A percentile compares a stretch with the other conserved stretches of the same genome.
phyloP scores from a whole-genome alignment of 2,797 vertebrate species.

The Neosilurus mollespiculum region DNA sequence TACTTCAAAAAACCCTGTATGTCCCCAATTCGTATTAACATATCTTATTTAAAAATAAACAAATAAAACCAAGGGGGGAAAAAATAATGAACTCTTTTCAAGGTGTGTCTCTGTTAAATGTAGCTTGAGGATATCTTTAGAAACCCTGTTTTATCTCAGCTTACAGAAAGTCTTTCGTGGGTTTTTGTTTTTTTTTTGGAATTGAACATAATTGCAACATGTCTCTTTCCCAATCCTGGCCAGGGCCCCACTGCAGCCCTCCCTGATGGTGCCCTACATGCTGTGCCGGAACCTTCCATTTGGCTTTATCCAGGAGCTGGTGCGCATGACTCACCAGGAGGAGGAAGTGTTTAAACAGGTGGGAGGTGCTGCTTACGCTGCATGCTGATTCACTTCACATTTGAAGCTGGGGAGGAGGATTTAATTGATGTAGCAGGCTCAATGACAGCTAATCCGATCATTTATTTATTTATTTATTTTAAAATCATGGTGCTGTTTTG shows the following conservation, averaged over 20 bases:
- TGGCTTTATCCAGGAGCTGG: constrained; percentile 95
- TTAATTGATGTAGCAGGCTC: constrained; percentile 31
- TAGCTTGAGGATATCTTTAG: not conserved
- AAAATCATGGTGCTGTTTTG: not conserved
- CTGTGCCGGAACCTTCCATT: constrained; percentile 97
- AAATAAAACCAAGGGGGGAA: too few species aligned
- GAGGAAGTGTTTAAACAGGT: constrained; percentile 94
- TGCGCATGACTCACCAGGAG: constrained; percentile 95
- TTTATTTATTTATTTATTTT: not conserved
- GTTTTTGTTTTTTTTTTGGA: not conserved
- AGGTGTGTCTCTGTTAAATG: not conserved
- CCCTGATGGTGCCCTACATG: constrained; percentile 96
- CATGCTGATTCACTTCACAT: constrained; percentile 39
- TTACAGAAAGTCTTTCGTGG: not conserved
- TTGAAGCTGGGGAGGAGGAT: constrained; percentile 31
- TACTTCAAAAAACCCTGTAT: too few species aligned
- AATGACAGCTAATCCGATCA: constrained; percentile 1
- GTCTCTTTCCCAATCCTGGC: constrained; percentile 35
- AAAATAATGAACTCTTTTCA: too few species aligned
- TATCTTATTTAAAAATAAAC: too few species aligned
- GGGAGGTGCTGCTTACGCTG: constrained; percentile 43
- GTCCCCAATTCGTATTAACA: too few species aligned
- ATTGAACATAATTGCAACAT: constrained; percentile 17
- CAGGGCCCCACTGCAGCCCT: constrained; percentile 89
- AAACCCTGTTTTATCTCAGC: not conserved